These are phyloP conservation scores for Esox lucius DNA, from an alignment of 2,797 vertebrate species.

Conservation along the genomic window DNA sequence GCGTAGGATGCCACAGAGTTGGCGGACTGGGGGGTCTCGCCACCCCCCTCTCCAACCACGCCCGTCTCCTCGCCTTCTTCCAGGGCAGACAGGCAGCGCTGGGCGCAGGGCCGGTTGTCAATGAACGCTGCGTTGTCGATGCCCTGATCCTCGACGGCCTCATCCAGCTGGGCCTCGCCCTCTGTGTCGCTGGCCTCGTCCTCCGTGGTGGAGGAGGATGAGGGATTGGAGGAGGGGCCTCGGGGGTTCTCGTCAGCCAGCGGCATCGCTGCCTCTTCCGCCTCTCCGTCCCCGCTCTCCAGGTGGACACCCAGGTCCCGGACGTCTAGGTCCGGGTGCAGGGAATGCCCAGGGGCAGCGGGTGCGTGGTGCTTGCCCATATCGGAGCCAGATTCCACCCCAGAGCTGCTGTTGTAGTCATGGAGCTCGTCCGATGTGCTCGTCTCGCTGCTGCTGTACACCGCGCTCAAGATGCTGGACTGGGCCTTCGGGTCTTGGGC, in stretches of 20 bases:
- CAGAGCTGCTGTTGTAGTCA: conserved; percentile 89
- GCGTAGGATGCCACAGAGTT: conserved; percentile 74
- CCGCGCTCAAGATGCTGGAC: conserved; percentile 74
- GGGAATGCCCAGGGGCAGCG: conserved; percentile 16
- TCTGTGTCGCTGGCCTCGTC: conserved; percentile 79
- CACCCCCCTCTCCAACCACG: conserved; percentile 45
- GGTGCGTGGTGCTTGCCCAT: conserved; percentile 78
- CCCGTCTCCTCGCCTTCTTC: conserved; percentile 70
- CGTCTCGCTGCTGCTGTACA: conserved; percentile 75
- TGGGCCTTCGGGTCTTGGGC: conserved; percentile 41
- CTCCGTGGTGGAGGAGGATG: conserved; percentile 71
- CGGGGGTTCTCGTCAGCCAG: conserved; percentile 70
- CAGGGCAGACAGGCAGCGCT: conserved; percentile 65
- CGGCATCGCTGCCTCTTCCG: conserved; percentile 66
- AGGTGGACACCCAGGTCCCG: conserved; percentile 58
- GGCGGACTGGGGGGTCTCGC: conserved; percentile 70
- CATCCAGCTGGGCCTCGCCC: conserved; percentile 72
- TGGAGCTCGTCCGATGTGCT: conserved; percentile 81
- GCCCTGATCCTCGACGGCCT: conserved; percentile 38
- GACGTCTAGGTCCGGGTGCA: conserved; percentile 49
- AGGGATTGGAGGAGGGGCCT: conserved; percentile 65
- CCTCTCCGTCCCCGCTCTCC: conserved; percentile 49
- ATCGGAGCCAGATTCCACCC: conserved; percentile 79
- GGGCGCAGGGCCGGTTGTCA: conserved; percentile 39
- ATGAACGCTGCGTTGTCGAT: conserved; percentile 37